Conservation (phyloP, 2,113 vertebrate species). For the Apeltes quadracus region DNA sequence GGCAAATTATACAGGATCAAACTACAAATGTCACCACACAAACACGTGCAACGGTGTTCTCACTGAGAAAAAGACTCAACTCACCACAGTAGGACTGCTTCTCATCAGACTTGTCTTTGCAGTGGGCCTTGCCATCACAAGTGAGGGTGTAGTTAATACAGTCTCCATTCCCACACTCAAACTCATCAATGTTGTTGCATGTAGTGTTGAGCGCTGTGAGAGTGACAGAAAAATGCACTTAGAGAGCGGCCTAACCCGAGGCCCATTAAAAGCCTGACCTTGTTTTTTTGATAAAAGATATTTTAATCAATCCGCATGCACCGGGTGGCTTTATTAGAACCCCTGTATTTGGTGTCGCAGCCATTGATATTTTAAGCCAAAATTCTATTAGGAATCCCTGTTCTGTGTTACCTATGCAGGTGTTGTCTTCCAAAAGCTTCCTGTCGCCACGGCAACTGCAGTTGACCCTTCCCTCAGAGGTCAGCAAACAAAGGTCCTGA, state of each 20-base stretch:
- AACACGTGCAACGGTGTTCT: background rate
- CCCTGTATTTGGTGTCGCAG: background rate
- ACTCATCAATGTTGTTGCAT: conserved; percentile 88
- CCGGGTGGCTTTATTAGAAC: background rate
- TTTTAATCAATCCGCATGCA: background rate
- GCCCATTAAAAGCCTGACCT: background rate
- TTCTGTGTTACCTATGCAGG: conserved; percentile 83
- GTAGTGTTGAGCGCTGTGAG: conserved; percentile 88
- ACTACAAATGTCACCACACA: conserved; percentile 28
- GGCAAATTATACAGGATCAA: conserved; percentile 21
- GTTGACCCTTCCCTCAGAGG: conserved; percentile 91
- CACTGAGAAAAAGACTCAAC: conserved; percentile 6
- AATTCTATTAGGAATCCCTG: background rate
- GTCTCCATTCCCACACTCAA: conserved; percentile 96
- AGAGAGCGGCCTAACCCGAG: background rate
- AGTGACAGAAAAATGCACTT: conserved; percentile 21
- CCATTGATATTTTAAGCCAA: background rate
- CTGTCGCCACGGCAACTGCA: conserved; percentile 94
- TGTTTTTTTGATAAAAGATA: background rate
- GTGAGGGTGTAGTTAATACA: conserved; percentile 94
- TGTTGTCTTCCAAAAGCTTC: conserved; percentile 90
- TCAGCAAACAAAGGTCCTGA: conserved; percentile 93
- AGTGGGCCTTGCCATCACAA: conserved; percentile 90
- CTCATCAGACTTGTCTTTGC: conserved; percentile 98
- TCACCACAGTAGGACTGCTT: conserved; percentile 96